These are phyloP conservation scores for Sminthopsis crassicaudata DNA, from an alignment of 2,113 vertebrate species.

Conservation along the genomic window DNA sequence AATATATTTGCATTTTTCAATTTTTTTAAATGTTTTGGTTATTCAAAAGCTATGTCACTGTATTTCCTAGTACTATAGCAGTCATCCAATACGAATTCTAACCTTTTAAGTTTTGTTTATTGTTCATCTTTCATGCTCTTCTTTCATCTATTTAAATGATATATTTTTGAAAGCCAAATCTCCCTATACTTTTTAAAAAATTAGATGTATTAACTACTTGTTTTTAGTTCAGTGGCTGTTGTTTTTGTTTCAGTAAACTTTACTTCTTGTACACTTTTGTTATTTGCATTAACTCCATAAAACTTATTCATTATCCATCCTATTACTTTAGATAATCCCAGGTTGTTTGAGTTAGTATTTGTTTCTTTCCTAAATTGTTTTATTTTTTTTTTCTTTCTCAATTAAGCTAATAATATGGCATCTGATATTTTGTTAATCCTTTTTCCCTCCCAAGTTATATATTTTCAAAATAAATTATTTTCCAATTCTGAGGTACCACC, in stretches of 20 bases:
- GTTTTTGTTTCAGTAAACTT: neutral
- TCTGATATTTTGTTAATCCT: neutral
- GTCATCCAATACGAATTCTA: no score
- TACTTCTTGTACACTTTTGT: neutral
- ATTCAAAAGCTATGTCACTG: no score
- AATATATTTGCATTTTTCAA: no score
- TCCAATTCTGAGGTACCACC: neutral
- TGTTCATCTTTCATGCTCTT: no score
- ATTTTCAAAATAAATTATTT: neutral
- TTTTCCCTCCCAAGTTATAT: neutral
- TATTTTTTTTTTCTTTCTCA: neutral
- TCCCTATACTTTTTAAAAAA: no score
- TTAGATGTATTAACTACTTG: no score
- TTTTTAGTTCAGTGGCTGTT: neutral
- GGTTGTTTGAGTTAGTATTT: neutral
- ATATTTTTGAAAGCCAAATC: no score
- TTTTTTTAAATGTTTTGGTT: no score
- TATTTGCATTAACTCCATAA: neutral
- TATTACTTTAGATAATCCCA: neutral
- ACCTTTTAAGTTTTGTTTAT: no score
- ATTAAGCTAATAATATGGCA: neutral
- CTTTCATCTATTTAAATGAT: no score
- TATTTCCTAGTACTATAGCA: no score
- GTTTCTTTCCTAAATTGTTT: neutral
- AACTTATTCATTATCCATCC: neutral